Conservation (phyloP, 2,113 vertebrate genomes). For the Herpetotheres cachinnans region DNA sequence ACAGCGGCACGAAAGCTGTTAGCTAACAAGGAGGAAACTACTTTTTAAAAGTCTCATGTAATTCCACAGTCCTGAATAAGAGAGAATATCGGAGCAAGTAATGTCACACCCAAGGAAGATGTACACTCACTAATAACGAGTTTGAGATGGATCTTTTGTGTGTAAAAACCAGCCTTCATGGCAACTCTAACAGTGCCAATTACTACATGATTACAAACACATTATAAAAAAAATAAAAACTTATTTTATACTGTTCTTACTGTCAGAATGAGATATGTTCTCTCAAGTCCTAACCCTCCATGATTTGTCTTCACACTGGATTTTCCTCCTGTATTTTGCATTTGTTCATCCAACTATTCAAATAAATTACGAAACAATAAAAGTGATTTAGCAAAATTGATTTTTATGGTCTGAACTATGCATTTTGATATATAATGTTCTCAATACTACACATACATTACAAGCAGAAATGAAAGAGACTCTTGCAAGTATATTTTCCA, state of each 20-base stretch:
- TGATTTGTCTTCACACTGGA: not conserved
- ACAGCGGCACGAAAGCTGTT: fast-evolving
- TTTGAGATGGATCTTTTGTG: not conserved
- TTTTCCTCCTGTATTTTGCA: not conserved
- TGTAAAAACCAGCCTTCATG: not conserved
- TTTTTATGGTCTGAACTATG: not conserved
- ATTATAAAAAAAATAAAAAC: no score
- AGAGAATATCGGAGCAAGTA: not conserved
- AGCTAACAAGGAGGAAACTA: not conserved
- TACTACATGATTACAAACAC: not conserved
- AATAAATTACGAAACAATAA: not conserved
- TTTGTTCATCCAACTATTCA: not conserved
- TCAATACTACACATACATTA: not conserved
- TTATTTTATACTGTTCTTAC: no score
- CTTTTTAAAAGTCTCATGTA: fast-evolving
- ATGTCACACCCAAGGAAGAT: not conserved
- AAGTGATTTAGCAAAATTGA: not conserved
- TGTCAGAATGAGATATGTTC: no score
- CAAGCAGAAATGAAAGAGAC: not conserved
- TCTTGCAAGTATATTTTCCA: not conserved
- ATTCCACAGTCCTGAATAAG: not conserved
- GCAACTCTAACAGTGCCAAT: not conserved
- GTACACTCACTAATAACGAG: not conserved
- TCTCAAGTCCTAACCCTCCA: not conserved
- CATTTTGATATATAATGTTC: not conserved